Percentiles rank a stretch among this genome's conserved stretches.
Evolutionary conservation across 2,888 invertebrate species (phyloP).

Genomic region (Cheilosia pagana): DNA sequence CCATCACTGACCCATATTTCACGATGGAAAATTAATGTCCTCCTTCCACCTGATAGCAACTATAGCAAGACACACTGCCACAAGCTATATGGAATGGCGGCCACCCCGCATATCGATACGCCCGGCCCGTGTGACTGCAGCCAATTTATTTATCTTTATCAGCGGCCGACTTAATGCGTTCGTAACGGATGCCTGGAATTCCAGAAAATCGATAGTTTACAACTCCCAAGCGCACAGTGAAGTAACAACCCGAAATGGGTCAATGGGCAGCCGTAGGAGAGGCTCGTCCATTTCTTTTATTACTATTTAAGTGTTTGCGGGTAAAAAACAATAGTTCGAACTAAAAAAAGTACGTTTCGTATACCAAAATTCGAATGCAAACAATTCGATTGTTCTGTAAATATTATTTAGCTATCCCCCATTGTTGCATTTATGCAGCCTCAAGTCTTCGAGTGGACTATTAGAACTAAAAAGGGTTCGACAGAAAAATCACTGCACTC

Average conservation of each 20-base stretch:
- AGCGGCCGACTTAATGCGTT: conserved; percentile 52
- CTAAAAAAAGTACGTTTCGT: background rate
- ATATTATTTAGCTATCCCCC: conserved; percentile 18
- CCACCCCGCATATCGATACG: background rate
- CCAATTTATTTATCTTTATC: conserved; percentile 62
- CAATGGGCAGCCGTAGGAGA: conserved; percentile 41
- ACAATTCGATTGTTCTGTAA: conserved; percentile 44
- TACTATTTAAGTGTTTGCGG: conserved; percentile 45
- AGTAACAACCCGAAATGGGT: conserved; percentile 57
- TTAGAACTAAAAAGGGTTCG: conserved; percentile 29
- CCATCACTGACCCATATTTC: conserved; percentile 68
- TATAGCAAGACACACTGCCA: too few relatives aligned
- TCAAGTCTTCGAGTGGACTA: conserved; percentile 27
- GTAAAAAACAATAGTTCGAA: conserved; percentile 7
- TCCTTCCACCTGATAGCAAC: conserved; percentile 60
- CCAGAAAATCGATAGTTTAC: conserved; percentile 58
- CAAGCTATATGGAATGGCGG: background rate
- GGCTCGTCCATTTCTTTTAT: conserved; percentile 58
- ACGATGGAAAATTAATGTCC: conserved; percentile 31
- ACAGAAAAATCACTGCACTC: conserved; percentile 5
- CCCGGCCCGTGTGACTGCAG: conserved; percentile 1
- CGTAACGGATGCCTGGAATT: conserved; percentile 58
- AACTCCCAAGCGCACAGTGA: conserved; percentile 5
- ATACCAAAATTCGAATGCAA: conserved; percentile 19
- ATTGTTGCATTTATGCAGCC: conserved; percentile 4